phyloP scores from a whole-genome alignment of 2,888 invertebrate species.

The Epistrophella euchroma region DNA sequence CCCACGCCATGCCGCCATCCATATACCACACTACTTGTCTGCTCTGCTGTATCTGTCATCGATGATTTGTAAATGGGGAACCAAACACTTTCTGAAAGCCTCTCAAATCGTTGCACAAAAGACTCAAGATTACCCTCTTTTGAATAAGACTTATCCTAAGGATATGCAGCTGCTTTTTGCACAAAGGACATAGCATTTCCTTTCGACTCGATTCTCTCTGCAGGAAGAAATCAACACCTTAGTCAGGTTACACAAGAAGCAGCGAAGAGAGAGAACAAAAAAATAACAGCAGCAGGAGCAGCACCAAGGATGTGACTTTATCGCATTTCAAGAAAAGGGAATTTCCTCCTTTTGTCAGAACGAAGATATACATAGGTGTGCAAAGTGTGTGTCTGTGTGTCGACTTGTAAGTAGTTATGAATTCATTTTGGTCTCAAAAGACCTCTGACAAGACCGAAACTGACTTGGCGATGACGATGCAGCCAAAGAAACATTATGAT shows the following conservation, averaged over 20 bases:
- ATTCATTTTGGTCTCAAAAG: slow-evolving; percentile 57
- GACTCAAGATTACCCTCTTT: slow-evolving; percentile 68
- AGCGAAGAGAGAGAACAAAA: not conserved
- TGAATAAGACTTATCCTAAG: slow-evolving; percentile 72
- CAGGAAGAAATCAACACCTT: slow-evolving; percentile 65
- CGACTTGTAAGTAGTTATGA: slow-evolving; percentile 37
- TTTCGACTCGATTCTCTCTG: slow-evolving; percentile 33
- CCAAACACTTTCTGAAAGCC: slow-evolving; percentile 61
- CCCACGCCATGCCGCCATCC: no score
- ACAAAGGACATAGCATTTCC: slow-evolving; percentile 62
- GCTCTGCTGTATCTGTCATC: slow-evolving; percentile 58
- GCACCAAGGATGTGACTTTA: slow-evolving; percentile 61
- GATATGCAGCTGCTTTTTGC: slow-evolving; percentile 67
- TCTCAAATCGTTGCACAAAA: slow-evolving; percentile 65
- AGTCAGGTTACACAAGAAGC: slow-evolving; percentile 25
- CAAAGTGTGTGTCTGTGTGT: not conserved
- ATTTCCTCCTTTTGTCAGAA: slow-evolving; percentile 41
- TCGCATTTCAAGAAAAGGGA: slow-evolving; percentile 69
- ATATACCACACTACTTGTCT: not conserved
- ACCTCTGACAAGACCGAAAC: slow-evolving; percentile 6
- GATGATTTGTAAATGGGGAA: slow-evolving; percentile 72
- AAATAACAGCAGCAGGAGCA: not conserved
- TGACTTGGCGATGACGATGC: not conserved
- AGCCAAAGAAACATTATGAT: slow-evolving; percentile 49
- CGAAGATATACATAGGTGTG: no score